Base-by-base conservation (phyloP, 2,888 invertebrate species). In the Sesamia inferens region DNA sequence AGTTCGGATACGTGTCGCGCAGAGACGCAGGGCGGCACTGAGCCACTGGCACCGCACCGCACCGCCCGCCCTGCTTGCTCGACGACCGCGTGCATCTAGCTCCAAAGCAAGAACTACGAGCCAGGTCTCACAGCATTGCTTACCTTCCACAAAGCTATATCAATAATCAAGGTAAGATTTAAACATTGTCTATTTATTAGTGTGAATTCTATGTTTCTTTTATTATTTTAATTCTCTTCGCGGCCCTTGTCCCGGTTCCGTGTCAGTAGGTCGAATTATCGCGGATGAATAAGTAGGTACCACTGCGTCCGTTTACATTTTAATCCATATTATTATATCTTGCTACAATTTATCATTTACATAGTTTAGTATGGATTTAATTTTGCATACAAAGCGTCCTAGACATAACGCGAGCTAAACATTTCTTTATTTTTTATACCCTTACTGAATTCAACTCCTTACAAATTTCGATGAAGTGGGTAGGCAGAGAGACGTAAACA, bases 1-100 rank as follows among this genome's bases (percentile, higher is more conserved):
- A 92, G 89, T 84, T 75, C 81, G 87, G 77, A 81, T 80, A 77
- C 84, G 78, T 63, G 74, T 73, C 80, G 81, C 84, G 83, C 83
- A 72, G 79, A 74, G 75, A 80, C 77, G 79, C 78, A 42, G 80
- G 85, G 89, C 90, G 90, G 85, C 92, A 92, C 86, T 89, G 83
- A 83, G 89, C 85, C 93, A 93, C 88, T 90, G 84, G 85, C 85
- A 86, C 86, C 82, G 85, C 85, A 86, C 86, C 82, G 85, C 86
- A 86, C 91, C 90, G 90, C 90, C 88, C 85, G 76, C 85, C 84
- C 78, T 88, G 84, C 90, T 84, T 89, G 88, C 74, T 77, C 66
- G 71, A 70, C 57, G 67, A 72, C 58, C 65, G 47, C 55, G 57
- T 31, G 62, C 70, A 67, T 61, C 61, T 39, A 67, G 59, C 58